Conservation (phyloP, 2,888 invertebrate species). For the Stenurella melanura region DNA sequence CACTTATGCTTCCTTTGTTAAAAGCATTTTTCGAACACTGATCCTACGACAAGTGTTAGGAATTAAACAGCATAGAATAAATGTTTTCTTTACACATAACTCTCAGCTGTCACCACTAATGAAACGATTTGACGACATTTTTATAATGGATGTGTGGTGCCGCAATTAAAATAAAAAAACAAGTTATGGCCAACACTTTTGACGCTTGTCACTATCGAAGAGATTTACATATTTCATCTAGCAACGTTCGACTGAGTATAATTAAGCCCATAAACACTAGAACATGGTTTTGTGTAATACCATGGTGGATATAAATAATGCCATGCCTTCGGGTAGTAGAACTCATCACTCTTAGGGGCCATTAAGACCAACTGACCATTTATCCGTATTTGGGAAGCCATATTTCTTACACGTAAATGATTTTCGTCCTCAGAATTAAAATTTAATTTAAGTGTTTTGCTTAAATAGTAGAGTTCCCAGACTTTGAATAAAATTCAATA, state of each 20-base stretch:
- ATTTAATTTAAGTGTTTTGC: not conserved
- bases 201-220: slow-evolving; percentile 22
- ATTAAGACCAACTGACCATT: slow-evolving; percentile 59
- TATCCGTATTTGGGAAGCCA: slow-evolving; percentile 57
- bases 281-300: slow-evolving; percentile 53
- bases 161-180: slow-evolving; percentile 26
- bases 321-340: slow-evolving; percentile 57
- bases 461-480: no score
- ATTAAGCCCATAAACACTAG: slow-evolving; percentile 49
- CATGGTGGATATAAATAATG: slow-evolving; percentile 54
- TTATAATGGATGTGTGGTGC: slow-evolving; percentile 17
- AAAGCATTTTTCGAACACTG: not conserved
- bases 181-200: slow-evolving; percentile 28
- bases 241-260: slow-evolving; percentile 42
- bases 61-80: not conserved
- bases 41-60: not conserved
- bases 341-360: slow-evolving; percentile 61
- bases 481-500: no score
- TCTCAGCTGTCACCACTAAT: slow-evolving; percentile 16
- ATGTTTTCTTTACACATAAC: slow-evolving; percentile 17
- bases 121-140: slow-evolving; percentile 22
- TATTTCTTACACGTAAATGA: slow-evolving; percentile 44
- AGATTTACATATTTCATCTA: slow-evolving; percentile 32
- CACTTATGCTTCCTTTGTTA: not conserved
- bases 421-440: slow-evolving; percentile 28